phyloP scores from a whole-genome alignment of 1,140 invertebrate species.

The Drosophila orena region DNA sequence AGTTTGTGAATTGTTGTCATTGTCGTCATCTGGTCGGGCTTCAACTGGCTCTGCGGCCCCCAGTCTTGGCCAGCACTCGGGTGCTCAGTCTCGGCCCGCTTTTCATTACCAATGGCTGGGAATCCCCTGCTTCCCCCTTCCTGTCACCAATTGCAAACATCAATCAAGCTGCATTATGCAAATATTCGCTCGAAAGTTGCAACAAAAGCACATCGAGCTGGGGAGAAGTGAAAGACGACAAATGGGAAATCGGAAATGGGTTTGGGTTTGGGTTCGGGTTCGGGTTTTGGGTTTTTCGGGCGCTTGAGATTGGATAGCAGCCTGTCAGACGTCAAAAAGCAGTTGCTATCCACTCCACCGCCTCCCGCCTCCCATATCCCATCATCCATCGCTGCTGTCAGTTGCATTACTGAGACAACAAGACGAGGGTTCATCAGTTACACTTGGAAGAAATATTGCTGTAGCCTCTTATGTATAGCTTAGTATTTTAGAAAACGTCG shows the following conservation, averaged over 20 bases:
- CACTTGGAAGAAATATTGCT: slow-evolving; percentile 2
- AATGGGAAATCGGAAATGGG: slow-evolving; percentile 9
- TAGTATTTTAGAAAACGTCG: no score
- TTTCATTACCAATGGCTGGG: slow-evolving; percentile 70
- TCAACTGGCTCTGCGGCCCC: slow-evolving; percentile 17
- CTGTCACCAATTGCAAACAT: slow-evolving; percentile 51
- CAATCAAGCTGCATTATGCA: slow-evolving; percentile 78
- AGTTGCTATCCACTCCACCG: slow-evolving; percentile 54
- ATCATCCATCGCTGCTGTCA: slow-evolving; percentile 47
- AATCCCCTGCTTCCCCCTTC: neutral
- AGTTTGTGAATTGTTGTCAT: slow-evolving; percentile 76
- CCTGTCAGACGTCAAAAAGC: slow-evolving; percentile 63
- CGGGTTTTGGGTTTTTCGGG: neutral
- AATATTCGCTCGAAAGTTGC: slow-evolving; percentile 76
- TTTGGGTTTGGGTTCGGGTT: neutral
- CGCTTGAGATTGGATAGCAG: slow-evolving; percentile 30
- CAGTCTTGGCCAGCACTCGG: slow-evolving; percentile 56
- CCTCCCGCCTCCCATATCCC: slow-evolving; percentile 2
- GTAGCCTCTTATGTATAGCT: no score
- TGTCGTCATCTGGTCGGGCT: slow-evolving; percentile 61
- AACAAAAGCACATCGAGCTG: slow-evolving; percentile 66
- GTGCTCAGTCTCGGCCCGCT: slow-evolving; percentile 54
- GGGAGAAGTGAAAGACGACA: slow-evolving; percentile 16
- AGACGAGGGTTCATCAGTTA: slow-evolving; percentile 11
- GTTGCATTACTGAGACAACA: slow-evolving; percentile 54